Conservation (phyloP, 92 coral and sea anemone genomes). For the Blastomussa wellsi region DNA sequence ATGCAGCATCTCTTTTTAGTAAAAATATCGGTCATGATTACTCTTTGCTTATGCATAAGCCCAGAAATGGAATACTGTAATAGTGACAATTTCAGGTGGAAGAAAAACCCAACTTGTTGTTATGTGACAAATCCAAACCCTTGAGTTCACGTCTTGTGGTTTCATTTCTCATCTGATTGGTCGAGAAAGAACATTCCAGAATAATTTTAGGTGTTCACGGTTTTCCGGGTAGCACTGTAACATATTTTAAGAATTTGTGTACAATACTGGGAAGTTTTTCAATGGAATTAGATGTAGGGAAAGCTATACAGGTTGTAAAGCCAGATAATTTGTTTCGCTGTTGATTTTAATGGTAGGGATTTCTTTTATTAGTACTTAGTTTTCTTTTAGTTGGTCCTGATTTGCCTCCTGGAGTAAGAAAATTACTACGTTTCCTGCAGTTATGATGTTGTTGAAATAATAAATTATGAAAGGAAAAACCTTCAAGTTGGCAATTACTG, state of each 20-base stretch:
- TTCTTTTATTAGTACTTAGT: background rate
- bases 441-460: background rate
- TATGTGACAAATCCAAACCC: too few species aligned
- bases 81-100: too few species aligned
- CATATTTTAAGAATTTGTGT: background rate
- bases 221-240: too few species aligned
- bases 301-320: background rate
- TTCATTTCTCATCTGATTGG: too few species aligned
- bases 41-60: too few species aligned
- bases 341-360: background rate
- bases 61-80: too few species aligned
- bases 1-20: too few species aligned
- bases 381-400: background rate
- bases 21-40: too few species aligned
- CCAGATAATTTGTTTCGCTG: background rate
- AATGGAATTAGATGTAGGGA: background rate
- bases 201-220: too few species aligned
- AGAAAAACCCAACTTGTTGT: too few species aligned
- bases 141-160: too few species aligned
- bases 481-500: background rate
- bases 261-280: background rate
- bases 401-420: background rate
- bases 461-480: background rate
- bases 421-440: background rate
- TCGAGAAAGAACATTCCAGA: too few species aligned